Percentiles rank a stretch among this genome's conserved stretches.
Evolutionary conservation across 1,140 invertebrate genomes (phyloP).

Genomic region (Drosophila tropicalis): DNA sequence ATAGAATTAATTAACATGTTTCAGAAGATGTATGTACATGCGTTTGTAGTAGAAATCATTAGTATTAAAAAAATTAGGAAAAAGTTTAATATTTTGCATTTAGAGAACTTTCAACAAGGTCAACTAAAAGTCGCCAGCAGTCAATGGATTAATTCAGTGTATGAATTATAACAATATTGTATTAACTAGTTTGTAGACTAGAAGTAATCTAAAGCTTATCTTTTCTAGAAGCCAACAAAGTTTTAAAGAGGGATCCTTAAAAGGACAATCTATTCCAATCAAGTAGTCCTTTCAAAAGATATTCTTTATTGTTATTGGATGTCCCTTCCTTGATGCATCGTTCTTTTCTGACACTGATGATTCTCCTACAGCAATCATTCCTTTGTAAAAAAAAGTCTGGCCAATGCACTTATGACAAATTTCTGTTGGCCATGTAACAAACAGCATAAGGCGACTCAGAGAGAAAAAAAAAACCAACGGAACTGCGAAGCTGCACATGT

Average conservation of each 20-base stretch:
- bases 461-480: neutral
- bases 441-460: conserved; percentile 22
- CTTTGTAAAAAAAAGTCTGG: conserved; percentile 27
- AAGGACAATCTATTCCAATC: too few relatives aligned
- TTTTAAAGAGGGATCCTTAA: too few relatives aligned
- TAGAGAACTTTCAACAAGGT: too few relatives aligned
- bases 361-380: conserved; percentile 18
- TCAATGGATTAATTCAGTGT: too few relatives aligned
- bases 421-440: conserved; percentile 35
- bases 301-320: neutral
- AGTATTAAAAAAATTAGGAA: too few relatives aligned
- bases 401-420: conserved; percentile 52
- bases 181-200: too few relatives aligned
- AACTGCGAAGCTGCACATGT: conserved; percentile 42
- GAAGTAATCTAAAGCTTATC: too few relatives aligned
- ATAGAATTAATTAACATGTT: neutral
- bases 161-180: too few relatives aligned
- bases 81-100: too few relatives aligned
- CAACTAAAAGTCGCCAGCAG: too few relatives aligned
- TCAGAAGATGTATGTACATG: neutral
- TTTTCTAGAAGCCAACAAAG: too few relatives aligned
- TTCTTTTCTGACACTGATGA: conserved; percentile 1
- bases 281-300: neutral
- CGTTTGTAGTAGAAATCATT: too few relatives aligned
- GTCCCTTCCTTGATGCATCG: neutral